Evolutionary conservation across 2,113 vertebrate species (phyloP).

Genomic region (rat (Rattus norvegicus)): GRCr8 NC_086029.1:68258501-68259000

Average conservation of each 20-base stretch:
- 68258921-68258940: not conserved
- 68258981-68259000: conserved; percentile 18
- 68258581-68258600: not conserved
- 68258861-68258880: not conserved
- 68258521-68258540: not conserved
- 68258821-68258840: not conserved
- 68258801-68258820: not conserved
- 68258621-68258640: not conserved
- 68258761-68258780: not conserved
- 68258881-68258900: not conserved
- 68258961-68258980: not conserved
- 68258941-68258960: not conserved
- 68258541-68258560: not conserved
- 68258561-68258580: not conserved
- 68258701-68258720: not conserved
- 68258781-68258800: not conserved
- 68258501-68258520: not conserved
- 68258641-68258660: too few species aligned
- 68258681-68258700: not conserved
- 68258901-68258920: conserved; percentile 3
- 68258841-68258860: not conserved
- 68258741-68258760: not conserved
- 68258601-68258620: not conserved
- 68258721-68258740: not conserved
- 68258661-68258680: too few species aligned